Evolutionary conservation across 2,797 vertebrate species (phyloP), one percentile per base, ranked within the genome.

Genomic region (Podargus strigoides): DNA sequence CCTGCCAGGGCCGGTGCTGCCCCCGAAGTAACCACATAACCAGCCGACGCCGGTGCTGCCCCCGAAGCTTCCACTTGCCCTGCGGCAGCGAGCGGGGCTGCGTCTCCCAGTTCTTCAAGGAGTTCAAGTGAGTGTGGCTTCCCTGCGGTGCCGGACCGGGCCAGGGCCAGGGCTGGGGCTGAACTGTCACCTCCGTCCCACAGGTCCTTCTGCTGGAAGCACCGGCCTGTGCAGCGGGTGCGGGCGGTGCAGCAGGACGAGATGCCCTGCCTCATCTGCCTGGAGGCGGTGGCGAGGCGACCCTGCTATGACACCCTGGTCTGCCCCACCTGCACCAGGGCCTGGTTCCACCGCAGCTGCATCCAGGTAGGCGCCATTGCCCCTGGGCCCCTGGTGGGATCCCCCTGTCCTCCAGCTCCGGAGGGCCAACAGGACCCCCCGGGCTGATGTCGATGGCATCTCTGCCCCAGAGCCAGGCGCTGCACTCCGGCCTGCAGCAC

Each of bases 71-170:
- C 34, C 98, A n/a, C n/a, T n/a, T n/a, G n/a, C n/a, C 98, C 69
- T 98, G 98, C 37, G 98, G 98, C 9, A 93, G 87, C 47, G 95
- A 97, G 42, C 74, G 86, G 22, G 66, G 84, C 44, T 98, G 98
- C 78, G 68, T 98, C 92, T 98, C 96, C 32, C 98, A 98, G 95
- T 98, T 98, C 27, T 97, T 91, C 0, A 97, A 79, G 56, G 86
- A 93, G 22, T 98, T 98, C 91, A 98, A 97, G 98, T 98, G 95
- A 98, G 98, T 41, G 44, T 1, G 13, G 34, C 21, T 5, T 2
- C 34, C 17, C 30, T 2, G 0, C 2, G 3, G 42, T 9, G 34
- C 14, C 4, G 21, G n/a, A n/a, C n/a, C n/a, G 19, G 12, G 23
- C 3, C 6, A 6, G 28, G 44, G 23, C 7, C 5, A 5, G 41